Evolutionary conservation across 2,888 invertebrate genomes (phyloP), one percentile per base, ranked within the genome.

Genomic region (Scelioninae gen. 1): DNA sequence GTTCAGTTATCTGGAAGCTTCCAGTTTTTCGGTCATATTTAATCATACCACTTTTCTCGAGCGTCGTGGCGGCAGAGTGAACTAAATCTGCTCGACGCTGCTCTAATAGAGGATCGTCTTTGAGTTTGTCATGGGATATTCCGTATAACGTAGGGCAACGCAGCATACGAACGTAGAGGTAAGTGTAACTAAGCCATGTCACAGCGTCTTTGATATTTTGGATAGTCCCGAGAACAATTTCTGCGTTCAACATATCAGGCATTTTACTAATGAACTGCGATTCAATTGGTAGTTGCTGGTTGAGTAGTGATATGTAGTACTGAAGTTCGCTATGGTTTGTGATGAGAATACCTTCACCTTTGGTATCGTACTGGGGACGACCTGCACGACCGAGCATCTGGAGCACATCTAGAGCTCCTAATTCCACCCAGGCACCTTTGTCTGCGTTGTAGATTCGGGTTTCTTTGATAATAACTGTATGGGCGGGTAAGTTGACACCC

Each of bases 321-420:
- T 99, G 99, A 8, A 99, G 94, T 93, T 99, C 99, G 83, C 98
- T 98, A 93, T 99, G 99, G 92, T 99, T 99, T 0, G 99, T 99
- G 68, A 99, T 98, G 40, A 99, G 94, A 88, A 99, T 99, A 76
- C 99, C 95, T 93, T 98, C 97, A 79, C 98, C 99, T 93, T 99
- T 98, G 0, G 98, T 98, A 91, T 99, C 99, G 92, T 99, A 99
- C 16, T 91, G 91, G 0, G 99, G 99, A 16, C 99, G 94, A 79
- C 99, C 99, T 60, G 99, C 99, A 88, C 99, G 94, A 74, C 99
- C 99, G 91, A 99, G 93, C 99, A 99, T 99, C 94, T 98, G 99
- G 81, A 99, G 94, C 13, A 99, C 99, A 93, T 99, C 99, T 31
- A 99, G 93, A 1, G 99, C 99, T 5, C 99, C 98, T 62, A 99